A percentile compares a stretch with the other conserved stretches of the same genome.
These are phyloP conservation scores for Baryphthengus martii DNA, from an alignment of 2,113 vertebrate species.

Conservation along the genomic window DNA sequence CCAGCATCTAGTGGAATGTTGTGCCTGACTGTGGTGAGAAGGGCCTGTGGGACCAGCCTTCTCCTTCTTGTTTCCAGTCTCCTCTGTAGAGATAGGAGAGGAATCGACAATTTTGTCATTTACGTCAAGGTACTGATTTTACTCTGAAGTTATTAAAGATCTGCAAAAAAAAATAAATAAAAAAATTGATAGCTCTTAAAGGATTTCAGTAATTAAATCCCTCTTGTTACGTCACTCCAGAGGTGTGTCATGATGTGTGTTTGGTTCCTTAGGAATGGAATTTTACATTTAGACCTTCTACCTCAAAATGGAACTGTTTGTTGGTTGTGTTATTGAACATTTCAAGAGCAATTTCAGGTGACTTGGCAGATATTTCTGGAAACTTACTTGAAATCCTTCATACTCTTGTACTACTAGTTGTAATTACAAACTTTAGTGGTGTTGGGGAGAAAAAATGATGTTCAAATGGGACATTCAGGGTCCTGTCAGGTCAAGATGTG, in stretches of 20 bases:
- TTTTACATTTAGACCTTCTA: background rate
- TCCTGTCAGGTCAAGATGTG: background rate
- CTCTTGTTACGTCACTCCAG: fast-evolving
- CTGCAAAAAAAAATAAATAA: too few relatives aligned
- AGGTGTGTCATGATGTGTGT: background rate
- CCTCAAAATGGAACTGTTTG: background rate
- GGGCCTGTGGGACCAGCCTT: background rate
- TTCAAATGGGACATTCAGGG: background rate
- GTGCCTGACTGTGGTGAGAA: background rate
- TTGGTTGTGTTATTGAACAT: background rate
- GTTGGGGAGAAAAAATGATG: background rate
- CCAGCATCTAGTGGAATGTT: fast-evolving
- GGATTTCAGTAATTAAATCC: background rate
- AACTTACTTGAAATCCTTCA: background rate
- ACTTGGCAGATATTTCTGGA: background rate
- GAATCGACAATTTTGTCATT: background rate
- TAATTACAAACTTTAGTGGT: background rate
- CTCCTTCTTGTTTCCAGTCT: background rate
- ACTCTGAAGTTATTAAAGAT: background rate
- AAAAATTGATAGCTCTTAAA: background rate
- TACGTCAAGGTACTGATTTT: background rate
- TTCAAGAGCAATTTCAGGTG: background rate
- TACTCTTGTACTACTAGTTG: background rate
- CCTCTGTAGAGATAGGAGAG: background rate
- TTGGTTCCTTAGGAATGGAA: background rate